Conservation (phyloP, 2,113 vertebrate genomes). For the Symphodus melops region DNA sequence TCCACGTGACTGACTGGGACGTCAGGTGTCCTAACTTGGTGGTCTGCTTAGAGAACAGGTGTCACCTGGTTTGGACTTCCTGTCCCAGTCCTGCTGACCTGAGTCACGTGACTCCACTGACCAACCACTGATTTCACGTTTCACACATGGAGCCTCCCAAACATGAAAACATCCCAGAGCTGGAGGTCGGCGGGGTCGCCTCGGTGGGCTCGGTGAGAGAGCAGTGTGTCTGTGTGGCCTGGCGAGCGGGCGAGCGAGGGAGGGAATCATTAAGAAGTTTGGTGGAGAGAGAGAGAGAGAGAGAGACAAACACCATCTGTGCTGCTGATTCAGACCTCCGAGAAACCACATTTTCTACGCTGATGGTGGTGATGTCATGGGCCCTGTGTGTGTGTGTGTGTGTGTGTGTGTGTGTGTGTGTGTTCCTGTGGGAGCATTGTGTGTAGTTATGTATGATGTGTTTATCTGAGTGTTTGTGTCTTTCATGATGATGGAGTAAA, state of each 20-base stretch:
- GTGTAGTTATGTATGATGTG: slow-evolving; percentile 18
- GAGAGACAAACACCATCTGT: slow-evolving; percentile 31
- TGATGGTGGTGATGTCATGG: slow-evolving; percentile 26
- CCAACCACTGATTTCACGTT: slow-evolving; percentile 57
- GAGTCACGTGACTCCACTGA: slow-evolving; percentile 19
- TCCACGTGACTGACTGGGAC: slow-evolving; percentile 12
- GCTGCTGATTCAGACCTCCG: slow-evolving; percentile 15
- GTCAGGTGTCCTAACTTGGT: too few species aligned
- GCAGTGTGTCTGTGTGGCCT: background rate
- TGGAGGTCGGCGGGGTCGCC: slow-evolving; percentile 20
- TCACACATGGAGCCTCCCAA: slow-evolving; percentile 1
- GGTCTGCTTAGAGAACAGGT: too few species aligned
- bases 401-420: slow-evolving; percentile 23
- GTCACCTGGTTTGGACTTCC: too few species aligned
- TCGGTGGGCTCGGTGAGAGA: background rate
- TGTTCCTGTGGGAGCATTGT: slow-evolving; percentile 31
- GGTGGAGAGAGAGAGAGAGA: slow-evolving; percentile 3
- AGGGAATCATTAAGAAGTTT: slow-evolving; percentile 17
- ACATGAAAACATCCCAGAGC: background rate
- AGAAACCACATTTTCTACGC: slow-evolving; percentile 15
- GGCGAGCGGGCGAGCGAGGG: background rate
- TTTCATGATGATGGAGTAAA: background rate
- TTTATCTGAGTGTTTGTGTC: slow-evolving; percentile 1
- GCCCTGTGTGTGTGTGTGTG: slow-evolving; percentile 9
- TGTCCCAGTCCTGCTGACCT: background rate